Evolutionary conservation across 2,888 invertebrate species (phyloP), one percentile per base, ranked within the genome.

Genomic region (Tiliacea citrago): DNA sequence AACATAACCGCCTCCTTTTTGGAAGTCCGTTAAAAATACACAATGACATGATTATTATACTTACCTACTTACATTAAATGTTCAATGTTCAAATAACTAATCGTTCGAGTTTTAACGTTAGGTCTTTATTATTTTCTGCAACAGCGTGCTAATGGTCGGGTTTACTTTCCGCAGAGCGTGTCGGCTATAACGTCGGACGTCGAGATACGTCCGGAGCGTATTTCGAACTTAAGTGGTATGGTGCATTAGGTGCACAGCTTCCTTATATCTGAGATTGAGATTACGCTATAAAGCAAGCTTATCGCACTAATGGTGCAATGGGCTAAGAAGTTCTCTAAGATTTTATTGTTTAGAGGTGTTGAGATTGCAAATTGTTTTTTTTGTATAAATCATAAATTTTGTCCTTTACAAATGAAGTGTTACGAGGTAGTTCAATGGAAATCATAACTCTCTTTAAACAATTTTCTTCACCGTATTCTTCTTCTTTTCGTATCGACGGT

Each of bases 241-340:
- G 83, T 86, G 86, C 84, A 84, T 86, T 84, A 83, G 71, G 72
- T 86, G 77, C 84, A 75, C 68, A 67, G 67, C 73, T 77, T 84
- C 80, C 73, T 66, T 71, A 67, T 60, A 69, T 69, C 45, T 61
- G 39, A 67, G 75, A 69, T 68, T 68, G 51, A 69, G 75, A 79
- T 60, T 66, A 71, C 58, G 57, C 63, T 69, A 51, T 74, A 74
- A 45, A 73, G 10, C 35, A 21, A 60, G 60, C 35, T 35, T 60
- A 39, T 24, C 42, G 45, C 35, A 57, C 81, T 76, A 67, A 80
- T 72, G 66, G 73, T 60, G 65, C 58, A 58, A 68, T 65, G 42
- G 47, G 57, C 58, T 45, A 49, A 67, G 45, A 67, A 29, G 55
- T 68, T 77, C 12, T 55, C 57, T 12, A 42, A 42, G 60, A 61